Evolutionary conservation across 1,140 invertebrate species (phyloP).

Genomic region (Galendromus occidentalis): DNA sequence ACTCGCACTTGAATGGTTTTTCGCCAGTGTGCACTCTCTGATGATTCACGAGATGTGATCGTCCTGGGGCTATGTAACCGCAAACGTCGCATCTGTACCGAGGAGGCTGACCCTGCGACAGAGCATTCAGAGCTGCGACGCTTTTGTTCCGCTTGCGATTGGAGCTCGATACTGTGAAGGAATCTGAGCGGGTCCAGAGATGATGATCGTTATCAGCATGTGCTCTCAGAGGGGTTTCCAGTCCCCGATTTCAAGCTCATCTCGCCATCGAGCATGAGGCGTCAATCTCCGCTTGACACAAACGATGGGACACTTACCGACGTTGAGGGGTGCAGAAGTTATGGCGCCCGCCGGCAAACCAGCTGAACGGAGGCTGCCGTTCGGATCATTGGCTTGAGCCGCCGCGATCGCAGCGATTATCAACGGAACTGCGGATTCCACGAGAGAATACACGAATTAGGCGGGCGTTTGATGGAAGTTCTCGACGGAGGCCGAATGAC

Average conservation of each 20-base stretch:
- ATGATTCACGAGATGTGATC: slow-evolving; percentile 16
- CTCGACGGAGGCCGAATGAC: too few relatives aligned
- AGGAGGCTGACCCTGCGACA: background rate
- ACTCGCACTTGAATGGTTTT: slow-evolving; percentile 18
- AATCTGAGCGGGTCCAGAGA: background rate
- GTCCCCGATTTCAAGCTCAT: background rate
- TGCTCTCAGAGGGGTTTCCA: background rate
- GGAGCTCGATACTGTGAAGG: background rate
- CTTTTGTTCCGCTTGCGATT: slow-evolving; percentile 5
- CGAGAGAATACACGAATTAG: background rate
- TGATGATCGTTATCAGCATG: background rate
- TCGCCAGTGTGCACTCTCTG: slow-evolving; percentile 17
- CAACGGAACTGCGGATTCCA: background rate
- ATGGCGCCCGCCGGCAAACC: background rate
- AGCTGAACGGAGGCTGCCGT: background rate
- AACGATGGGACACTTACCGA: slow-evolving; percentile 5
- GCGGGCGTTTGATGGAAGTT: too few relatives aligned
- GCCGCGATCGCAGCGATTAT: background rate
- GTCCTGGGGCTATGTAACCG: background rate
- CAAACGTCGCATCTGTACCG: background rate
- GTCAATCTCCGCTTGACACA: background rate
- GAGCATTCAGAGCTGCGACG: background rate
- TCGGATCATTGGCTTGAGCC: background rate
- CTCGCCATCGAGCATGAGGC: background rate
- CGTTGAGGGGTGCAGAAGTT: background rate